phyloP scores from a whole-genome alignment of 2,113 vertebrate species.

The Vulpes vulpes region DNA sequence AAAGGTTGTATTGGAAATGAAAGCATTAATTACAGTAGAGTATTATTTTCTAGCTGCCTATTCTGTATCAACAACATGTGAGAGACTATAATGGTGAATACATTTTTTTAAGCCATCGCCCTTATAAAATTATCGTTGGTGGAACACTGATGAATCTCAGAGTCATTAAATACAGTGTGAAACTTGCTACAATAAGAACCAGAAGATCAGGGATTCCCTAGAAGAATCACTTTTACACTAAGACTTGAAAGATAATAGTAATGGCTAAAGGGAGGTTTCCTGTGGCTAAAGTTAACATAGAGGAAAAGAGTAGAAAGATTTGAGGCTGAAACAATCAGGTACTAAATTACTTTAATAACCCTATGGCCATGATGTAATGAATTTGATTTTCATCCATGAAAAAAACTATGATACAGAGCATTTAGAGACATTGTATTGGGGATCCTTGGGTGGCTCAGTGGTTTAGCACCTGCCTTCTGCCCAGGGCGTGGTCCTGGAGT shows the following conservation, averaged over 20 bases:
- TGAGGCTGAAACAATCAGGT: neutral
- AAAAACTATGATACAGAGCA: neutral
- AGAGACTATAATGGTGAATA: neutral
- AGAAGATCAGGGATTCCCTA: neutral
- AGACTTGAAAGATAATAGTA: neutral
- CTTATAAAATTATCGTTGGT: neutral
- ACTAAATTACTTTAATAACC: neutral
- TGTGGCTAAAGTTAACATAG: neutral
- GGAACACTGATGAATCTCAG: neutral
- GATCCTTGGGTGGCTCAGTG: too few species aligned
- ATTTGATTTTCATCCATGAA: neutral
- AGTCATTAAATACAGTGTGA: neutral
- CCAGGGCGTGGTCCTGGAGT: too few species aligned
- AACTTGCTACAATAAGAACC: neutral
- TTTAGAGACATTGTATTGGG: neutral
- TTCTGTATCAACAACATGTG: neutral
- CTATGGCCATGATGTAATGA: rapidly evolving
- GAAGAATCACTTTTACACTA: neutral
- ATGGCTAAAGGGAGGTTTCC: neutral
- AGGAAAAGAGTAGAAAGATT: neutral
- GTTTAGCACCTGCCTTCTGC: too few species aligned
- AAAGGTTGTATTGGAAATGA: neutral
- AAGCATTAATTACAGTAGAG: neutral
- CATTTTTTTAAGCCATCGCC: neutral
- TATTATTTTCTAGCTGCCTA: neutral